These are phyloP conservation scores for Macrophya alboannulata DNA, from an alignment of 2,888 invertebrate species.

Conservation along the genomic window DNA sequence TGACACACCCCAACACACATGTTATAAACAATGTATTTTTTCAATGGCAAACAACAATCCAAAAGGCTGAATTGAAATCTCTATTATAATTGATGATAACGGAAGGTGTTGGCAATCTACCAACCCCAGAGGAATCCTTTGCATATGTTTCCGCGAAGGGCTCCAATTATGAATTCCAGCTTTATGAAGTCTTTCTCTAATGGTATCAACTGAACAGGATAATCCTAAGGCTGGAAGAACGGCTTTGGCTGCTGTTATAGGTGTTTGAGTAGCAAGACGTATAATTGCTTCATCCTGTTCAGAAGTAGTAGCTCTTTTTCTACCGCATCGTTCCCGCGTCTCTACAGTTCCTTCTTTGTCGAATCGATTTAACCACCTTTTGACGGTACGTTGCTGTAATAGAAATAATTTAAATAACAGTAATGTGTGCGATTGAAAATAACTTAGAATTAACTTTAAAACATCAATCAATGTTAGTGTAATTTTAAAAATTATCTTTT, in stretches of 20 bases:
- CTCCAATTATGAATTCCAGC: constrained; percentile 79
- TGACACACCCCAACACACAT: too few relatives aligned
- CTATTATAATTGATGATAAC: neutral
- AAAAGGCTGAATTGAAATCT: neutral
- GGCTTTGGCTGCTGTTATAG: constrained; percentile 77
- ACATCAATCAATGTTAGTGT: too few relatives aligned
- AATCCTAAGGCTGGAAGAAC: constrained; percentile 78
- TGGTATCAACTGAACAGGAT: constrained; percentile 77
- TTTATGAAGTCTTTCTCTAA: constrained; percentile 77
- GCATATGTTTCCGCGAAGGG: constrained; percentile 77
- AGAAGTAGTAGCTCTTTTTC: constrained; percentile 76
- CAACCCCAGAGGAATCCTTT: constrained; percentile 76
- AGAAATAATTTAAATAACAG: neutral
- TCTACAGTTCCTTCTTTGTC: constrained; percentile 78
- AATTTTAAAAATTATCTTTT: neutral
- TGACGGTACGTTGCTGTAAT: constrained; percentile 77
- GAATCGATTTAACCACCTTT: constrained; percentile 77
- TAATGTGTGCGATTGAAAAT: neutral
- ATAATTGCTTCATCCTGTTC: constrained; percentile 78
- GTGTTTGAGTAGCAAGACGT: constrained; percentile 76
- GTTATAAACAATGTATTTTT: too few relatives aligned
- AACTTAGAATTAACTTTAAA: too few relatives aligned
- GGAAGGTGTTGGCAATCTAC: constrained; percentile 50
- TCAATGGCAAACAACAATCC: neutral
- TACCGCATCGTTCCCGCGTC: constrained; percentile 77